Evolutionary conservation across 2,113 vertebrate genomes (phyloP), one percentile per base, ranked within the genome.

Genomic region (Alosa alosa): DNA sequence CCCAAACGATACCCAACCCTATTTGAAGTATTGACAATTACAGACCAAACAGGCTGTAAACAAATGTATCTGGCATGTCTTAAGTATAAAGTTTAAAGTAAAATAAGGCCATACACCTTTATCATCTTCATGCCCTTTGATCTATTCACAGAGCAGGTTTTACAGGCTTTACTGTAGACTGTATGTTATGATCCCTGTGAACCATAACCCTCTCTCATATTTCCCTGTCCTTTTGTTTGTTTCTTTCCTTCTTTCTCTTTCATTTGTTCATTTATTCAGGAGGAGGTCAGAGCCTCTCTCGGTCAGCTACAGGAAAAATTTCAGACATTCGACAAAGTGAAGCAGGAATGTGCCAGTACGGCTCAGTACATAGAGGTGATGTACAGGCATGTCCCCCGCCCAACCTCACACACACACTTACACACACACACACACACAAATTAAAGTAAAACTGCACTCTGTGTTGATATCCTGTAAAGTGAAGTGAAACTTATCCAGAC

Each of bases 291-390:
- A 75, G 50, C 44, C 3, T 60, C 39, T 60, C 82, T 88, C 20
- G 46, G 20, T 18, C 46, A 81, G 18, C 46, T 84, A 15, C 64
- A 18, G 31, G 52, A 39, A 5, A 88, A 81, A n/a, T 25, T 81
- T 36, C 22, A 86, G 2, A 15, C 50, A 68, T 88, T 88, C 68
- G 18, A 68, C 9, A 84, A 72, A 46, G 72, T 82, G 10, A 83
- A 86, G 72, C 31, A 72, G 82, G 72, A 88, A 4, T 88, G 82
- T 13, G 20, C 20, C 15, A 86, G 81, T 81, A 81, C 55, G 1
- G 45, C 68, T 36, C 8, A 86, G 55, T 82, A 86, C 45, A 86
- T 88, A 46, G 60, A 86, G 83, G 85, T 84, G 55, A 22, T 50
- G 13, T 46, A 64, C 44, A 8, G 2, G 10, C 10, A 15, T 8